phyloP scores from a whole-genome alignment of 2,888 invertebrate species.

The Morpho achilles region DNA sequence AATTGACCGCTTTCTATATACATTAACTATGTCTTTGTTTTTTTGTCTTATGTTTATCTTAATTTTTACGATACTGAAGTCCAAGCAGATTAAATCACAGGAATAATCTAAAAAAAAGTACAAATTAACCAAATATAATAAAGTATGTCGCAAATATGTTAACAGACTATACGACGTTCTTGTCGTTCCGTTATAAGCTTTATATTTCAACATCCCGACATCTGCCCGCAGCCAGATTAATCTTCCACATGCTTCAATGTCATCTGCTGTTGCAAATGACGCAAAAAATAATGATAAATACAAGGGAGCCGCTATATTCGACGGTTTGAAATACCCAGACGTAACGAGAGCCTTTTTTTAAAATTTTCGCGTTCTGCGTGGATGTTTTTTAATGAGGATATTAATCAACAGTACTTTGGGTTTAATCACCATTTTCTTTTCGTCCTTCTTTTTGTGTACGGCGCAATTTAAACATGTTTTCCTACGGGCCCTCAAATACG shows the following conservation, averaged over 20 bases:
- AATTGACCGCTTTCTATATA: no score
- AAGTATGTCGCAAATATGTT: constrained; percentile 1
- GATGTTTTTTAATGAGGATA: constrained; percentile 21
- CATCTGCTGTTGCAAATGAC: constrained; percentile 61
- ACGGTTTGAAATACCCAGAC: constrained; percentile 10
- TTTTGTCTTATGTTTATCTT: no score
- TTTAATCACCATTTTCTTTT: neutral
- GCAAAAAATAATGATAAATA: constrained; percentile 62
- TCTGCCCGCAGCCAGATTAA: constrained; percentile 50
- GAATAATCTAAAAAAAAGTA: no score
- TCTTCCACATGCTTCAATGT: constrained; percentile 66
- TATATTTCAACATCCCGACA: constrained; percentile 19
- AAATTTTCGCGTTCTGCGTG: constrained; percentile 1
- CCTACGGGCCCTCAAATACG: no score
- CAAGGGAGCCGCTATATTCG: constrained; percentile 24
- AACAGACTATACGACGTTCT: neutral
- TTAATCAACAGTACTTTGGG: constrained; percentile 12
- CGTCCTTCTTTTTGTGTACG: neutral
- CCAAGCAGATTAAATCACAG: no score
- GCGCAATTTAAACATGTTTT: no score
- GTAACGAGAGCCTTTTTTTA: constrained; percentile 12
- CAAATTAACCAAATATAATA: no score
- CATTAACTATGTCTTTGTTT: no score
- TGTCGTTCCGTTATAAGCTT: neutral
- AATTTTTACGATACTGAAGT: no score